These are phyloP conservation scores for Carabus problematicus DNA, from an alignment of 2,888 invertebrate species.

Conservation along the genomic window DNA sequence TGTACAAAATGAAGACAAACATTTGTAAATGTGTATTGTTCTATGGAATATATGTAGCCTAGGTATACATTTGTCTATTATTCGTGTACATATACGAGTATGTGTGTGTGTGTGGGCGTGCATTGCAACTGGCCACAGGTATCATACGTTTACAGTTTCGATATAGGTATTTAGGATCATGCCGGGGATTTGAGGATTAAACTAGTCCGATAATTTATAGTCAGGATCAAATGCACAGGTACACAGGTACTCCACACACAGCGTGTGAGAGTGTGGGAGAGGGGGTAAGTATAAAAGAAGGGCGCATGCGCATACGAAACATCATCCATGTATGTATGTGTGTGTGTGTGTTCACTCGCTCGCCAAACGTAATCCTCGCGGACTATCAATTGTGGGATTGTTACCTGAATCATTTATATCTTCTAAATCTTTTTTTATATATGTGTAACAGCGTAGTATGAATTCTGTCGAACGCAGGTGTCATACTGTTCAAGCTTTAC, in stretches of 20 bases:
- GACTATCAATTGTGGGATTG: conserved; percentile 62
- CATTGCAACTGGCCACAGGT: not conserved
- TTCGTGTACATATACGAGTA: too few species aligned
- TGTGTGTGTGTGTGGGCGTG: too few species aligned
- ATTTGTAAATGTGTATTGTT: too few species aligned
- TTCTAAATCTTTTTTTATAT: conserved; percentile 54
- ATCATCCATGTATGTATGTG: not conserved
- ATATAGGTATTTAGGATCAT: conserved; percentile 40
- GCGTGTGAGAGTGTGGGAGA: not conserved
- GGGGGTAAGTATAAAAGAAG: not conserved
- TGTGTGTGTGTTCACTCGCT: conserved; percentile 10
- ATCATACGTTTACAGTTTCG: conserved; percentile 34
- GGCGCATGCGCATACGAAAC: not conserved
- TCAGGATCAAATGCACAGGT: conserved; percentile 50
- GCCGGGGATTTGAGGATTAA: conserved; percentile 52
- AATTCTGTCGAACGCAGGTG: too few species aligned
- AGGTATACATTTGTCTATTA: too few species aligned
- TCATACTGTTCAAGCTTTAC: too few species aligned
- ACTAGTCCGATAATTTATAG: conserved; percentile 58
- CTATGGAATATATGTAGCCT: too few species aligned
- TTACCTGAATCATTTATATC: conserved; percentile 56
- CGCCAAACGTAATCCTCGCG: conserved; percentile 53
- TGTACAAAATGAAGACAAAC: too few species aligned
- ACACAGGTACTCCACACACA: not conserved
- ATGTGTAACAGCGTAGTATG: too few species aligned